These are phyloP conservation scores for Cryptomyrus ogoouensis DNA, from an alignment of 2,113 vertebrate species.

Conservation along the genomic window DNA sequence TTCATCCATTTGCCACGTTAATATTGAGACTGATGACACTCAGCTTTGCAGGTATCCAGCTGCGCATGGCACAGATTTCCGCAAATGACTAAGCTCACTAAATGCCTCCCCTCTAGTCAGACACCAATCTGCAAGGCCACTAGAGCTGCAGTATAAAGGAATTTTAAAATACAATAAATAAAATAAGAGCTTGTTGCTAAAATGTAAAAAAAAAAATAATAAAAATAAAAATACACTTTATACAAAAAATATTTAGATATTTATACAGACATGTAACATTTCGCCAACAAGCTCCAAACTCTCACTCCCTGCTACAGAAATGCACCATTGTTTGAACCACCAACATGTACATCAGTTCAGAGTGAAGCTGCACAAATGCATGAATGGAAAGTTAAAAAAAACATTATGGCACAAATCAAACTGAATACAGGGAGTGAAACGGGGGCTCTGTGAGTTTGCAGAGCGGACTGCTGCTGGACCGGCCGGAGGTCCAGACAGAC, in stretches of 20 bases:
- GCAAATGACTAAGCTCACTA: background rate
- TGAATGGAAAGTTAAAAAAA: background rate
- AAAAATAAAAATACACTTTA: background rate
- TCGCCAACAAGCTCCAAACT: slow-evolving; percentile 30
- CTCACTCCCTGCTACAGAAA: slow-evolving; percentile 41
- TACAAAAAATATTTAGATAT: background rate
- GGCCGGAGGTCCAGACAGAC: background rate
- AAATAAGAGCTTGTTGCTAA: background rate
- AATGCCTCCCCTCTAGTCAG: background rate
- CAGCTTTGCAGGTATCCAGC: background rate
- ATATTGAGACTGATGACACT: background rate
- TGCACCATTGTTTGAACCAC: slow-evolving; percentile 79
- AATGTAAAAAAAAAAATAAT: background rate
- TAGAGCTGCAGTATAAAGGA: background rate
- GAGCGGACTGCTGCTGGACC: background rate
- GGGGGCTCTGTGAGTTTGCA: background rate
- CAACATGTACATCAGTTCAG: slow-evolving; percentile 54
- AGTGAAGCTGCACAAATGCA: background rate
- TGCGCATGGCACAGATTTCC: background rate
- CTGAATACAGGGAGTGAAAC: background rate
- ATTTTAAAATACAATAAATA: background rate
- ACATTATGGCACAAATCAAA: background rate
- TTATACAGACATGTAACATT: background rate
- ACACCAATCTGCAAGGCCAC: background rate
- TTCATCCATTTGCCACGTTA: background rate